Conservation (phyloP, 2,113 vertebrate species). For the Himantopus leucocephalus region DNA sequence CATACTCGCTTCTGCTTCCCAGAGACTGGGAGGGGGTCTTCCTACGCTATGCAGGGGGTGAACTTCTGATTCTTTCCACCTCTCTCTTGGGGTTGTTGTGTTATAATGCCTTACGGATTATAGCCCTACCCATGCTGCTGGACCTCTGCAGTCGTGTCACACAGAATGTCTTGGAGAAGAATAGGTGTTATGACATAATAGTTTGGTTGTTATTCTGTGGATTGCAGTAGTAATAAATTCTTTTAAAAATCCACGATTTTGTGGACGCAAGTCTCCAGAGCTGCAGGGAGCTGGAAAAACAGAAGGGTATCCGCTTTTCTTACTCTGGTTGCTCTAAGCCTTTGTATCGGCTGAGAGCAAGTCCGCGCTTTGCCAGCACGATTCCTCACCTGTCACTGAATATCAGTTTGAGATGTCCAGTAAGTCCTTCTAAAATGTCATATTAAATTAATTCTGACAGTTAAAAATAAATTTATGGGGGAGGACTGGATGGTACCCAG, state of each 20-base stretch:
- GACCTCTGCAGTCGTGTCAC: not conserved
- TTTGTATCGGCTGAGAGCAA: not conserved
- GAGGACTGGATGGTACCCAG: not conserved
- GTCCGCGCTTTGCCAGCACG: not conserved
- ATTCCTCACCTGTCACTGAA: constrained; percentile 1
- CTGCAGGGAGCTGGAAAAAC: not conserved
- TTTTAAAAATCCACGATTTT: not conserved
- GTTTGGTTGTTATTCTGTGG: not conserved
- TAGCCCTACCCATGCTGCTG: not conserved
- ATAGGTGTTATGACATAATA: not conserved
- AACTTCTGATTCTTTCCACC: not conserved
- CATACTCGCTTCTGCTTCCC: not conserved
- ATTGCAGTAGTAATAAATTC: not conserved
- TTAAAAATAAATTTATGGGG: constrained; percentile 32
- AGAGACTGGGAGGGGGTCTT: not conserved
- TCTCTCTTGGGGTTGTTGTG: not conserved
- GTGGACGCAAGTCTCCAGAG: not conserved
- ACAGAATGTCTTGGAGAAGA: not conserved
- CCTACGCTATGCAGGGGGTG: not conserved
- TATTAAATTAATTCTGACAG: constrained; percentile 25
- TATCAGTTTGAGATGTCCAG: not conserved
- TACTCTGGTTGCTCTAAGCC: not conserved
- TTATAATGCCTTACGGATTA: not conserved
- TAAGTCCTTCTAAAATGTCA: constrained; percentile 17
- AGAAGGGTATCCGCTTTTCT: not conserved